Base-by-base conservation (phyloP, 2,888 invertebrate species). In the Bursaphelenchus okinawaensis region DNA sequence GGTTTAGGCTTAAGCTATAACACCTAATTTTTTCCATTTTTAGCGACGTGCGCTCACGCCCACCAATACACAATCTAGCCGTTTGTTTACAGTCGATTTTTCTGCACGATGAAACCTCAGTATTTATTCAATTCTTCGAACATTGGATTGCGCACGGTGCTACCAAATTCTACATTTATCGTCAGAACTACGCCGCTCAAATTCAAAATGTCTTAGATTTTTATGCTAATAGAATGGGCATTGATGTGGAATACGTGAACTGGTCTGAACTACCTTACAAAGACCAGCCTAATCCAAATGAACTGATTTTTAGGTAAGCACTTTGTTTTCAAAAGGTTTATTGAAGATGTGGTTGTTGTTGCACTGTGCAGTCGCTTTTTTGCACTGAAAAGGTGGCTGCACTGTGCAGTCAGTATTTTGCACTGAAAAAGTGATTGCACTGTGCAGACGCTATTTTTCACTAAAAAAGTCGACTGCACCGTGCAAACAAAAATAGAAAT, bases 31-130 rank as follows among this genome's bases (percentile, higher is more conserved):
- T 56, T 20, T 58, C 23, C 16, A 19, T 20, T 59, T 68, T 62
- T 55, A 70, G 67, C 31, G 74, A 74, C 50, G 74, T 73, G 26
- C 69, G 74, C 12, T 29, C 66, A 1, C 62, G 57, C 52, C 23
- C 61, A 16, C 71, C 73, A 12, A 26, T 55, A 0, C 75, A 75
- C 40, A 59, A 62, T 19, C 67, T 75, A 4, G 76, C 72, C 29
- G 76, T 76, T 16, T 76, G 76, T 50, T 59, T 76, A 9, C 75
- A 76, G 54, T 73, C 76, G 3, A 72, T 76, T n/a, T 76, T 71
- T 67, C 69, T 72, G 50, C 70, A 69, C 59, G 67, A 72, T 22
- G 76, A 76, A 22, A 75, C 69, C 67, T 67, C 74, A 7, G 51
- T 74, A 7, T 65, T 75, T 16, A 63, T 72, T 6, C 72, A 73